A percentile compares a stretch with the other conserved stretches of the same genome.
phyloP scores from a whole-genome alignment of 2,888 invertebrate genomes.

The Aleiodes testaceus region DNA sequence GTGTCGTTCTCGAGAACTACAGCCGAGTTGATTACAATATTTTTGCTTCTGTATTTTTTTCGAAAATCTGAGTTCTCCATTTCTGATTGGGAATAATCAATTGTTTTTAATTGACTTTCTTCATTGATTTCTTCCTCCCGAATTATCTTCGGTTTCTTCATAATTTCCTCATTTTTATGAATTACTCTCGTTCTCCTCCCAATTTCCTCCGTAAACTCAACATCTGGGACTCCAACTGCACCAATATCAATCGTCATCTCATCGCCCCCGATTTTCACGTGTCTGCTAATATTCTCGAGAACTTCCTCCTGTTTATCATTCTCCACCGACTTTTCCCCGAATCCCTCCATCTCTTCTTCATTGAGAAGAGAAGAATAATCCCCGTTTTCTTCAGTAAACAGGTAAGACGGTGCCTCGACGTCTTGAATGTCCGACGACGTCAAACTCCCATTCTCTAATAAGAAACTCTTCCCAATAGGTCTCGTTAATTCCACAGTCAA shows the following conservation, averaged over 20 bases:
- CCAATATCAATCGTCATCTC: background rate
- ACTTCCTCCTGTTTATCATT: background rate
- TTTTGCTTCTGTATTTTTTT: no score
- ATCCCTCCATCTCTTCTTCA: background rate
- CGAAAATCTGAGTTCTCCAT: no score
- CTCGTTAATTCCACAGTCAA: background rate
- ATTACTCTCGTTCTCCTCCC: background rate
- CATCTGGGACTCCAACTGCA: slow-evolving; percentile 11
- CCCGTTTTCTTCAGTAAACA: slow-evolving; percentile 30
- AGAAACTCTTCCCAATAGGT: background rate
- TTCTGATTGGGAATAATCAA: background rate
- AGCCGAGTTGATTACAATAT: no score
- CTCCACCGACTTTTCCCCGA: background rate
- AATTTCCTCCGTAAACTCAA: slow-evolving; percentile 26
- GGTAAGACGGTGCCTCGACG: slow-evolving; percentile 58
- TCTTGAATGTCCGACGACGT: slow-evolving; percentile 49
- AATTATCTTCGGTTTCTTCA: slow-evolving; percentile 2
- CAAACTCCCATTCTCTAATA: background rate
- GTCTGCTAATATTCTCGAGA: background rate
- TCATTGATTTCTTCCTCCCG: background rate
- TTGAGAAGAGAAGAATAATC: slow-evolving; percentile 42
- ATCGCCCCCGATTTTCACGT: background rate
- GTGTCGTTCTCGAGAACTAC: no score
- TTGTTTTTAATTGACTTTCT: background rate
- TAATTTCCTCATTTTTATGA: background rate